Conservation (phyloP, 2,888 invertebrate genomes). For the Ennomos fuscantarius region DNA sequence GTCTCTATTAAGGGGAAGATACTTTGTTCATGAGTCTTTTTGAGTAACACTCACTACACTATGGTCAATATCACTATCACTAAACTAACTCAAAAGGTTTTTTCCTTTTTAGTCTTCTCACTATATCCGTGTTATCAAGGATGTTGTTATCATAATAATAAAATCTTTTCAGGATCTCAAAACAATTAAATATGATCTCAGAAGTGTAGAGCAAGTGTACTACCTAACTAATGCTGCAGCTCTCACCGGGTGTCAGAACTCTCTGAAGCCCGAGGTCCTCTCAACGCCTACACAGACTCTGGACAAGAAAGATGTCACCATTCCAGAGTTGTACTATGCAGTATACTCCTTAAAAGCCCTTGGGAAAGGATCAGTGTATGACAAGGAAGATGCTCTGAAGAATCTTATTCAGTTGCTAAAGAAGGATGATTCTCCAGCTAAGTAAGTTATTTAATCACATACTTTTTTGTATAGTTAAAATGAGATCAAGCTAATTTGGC, state of each 20-base stretch:
- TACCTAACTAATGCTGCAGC: conserved; percentile 87
- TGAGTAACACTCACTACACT: too few species aligned
- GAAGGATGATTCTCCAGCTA: conserved; percentile 92
- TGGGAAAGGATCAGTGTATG: conserved; percentile 86
- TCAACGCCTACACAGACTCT: conserved; percentile 83
- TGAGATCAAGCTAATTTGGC: too few species aligned
- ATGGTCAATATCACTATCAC: too few species aligned
- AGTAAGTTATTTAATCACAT: conserved; percentile 72
- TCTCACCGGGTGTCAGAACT: conserved; percentile 82
- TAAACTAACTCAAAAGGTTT: too few species aligned
- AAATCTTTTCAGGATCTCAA: conserved; percentile 63
- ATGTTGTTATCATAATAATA: too few species aligned
- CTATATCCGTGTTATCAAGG: too few species aligned
- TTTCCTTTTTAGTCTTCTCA: too few species aligned
- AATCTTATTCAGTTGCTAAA: conserved; percentile 91
- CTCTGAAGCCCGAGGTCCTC: conserved; percentile 77
- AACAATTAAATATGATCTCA: conserved; percentile 65
- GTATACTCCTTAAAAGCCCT: conserved; percentile 88
- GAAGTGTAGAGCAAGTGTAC: conserved; percentile 85
- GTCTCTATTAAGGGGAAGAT: too few species aligned
- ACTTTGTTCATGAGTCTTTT: too few species aligned
- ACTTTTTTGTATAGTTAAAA: not conserved
- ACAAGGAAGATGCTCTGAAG: conserved; percentile 88
- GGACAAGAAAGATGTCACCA: conserved; percentile 87
- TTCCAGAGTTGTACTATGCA: conserved; percentile 90